Evolutionary conservation across 2,113 vertebrate genomes (phyloP), one percentile per base, ranked within the genome.

Genomic region (Echinops telfairi): DNA sequence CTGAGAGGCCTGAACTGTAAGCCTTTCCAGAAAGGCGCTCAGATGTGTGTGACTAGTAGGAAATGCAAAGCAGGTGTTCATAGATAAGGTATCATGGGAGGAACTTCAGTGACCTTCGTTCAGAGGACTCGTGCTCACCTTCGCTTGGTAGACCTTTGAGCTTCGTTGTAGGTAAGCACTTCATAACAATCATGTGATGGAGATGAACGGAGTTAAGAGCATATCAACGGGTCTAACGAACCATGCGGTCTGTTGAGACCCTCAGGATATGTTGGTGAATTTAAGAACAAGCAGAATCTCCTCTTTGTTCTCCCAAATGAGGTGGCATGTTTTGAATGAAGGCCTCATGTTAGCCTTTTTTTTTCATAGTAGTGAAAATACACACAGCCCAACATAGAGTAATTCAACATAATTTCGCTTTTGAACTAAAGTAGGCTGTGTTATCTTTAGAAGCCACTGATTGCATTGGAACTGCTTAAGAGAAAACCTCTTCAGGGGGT

Each of bases 111-210:
- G 1, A 57, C 2, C 2, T 19, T 78, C 64, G 73, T 19, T 64
- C 10, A 19, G 9, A 64, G 17, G 38, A 3, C 31, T 29, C 11
- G 0, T 0, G 0, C 2, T 79, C 17, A 10, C 36, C 29, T 58
- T 6, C 14, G 80, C 25, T 43, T 33, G 33, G 17, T 29, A 33
- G 23, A n/a, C 76, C 76, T 93, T 23, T 5, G 70, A 68, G 88
- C 31, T 66, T 79, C 73, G 3, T 16, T 25, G 12, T 57, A 70
- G n/a, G 57, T 29, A 58, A 27, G 60, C 20, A 17, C 76, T 71
- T 85, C 3, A 7, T 25, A 71, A 62, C 64, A 27, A 1, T 36
- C 43, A 19, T 88, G 8, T 43, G 53, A 27, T 36, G 3, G 60
- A 96, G 57, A 31, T 47, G 20, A 29, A 62, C 17, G 57, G 29